Evolutionary conservation across 2,113 vertebrate species (phyloP), one percentile per base, ranked within the genome.

Genomic region (Chloebia gouldiae): DNA sequence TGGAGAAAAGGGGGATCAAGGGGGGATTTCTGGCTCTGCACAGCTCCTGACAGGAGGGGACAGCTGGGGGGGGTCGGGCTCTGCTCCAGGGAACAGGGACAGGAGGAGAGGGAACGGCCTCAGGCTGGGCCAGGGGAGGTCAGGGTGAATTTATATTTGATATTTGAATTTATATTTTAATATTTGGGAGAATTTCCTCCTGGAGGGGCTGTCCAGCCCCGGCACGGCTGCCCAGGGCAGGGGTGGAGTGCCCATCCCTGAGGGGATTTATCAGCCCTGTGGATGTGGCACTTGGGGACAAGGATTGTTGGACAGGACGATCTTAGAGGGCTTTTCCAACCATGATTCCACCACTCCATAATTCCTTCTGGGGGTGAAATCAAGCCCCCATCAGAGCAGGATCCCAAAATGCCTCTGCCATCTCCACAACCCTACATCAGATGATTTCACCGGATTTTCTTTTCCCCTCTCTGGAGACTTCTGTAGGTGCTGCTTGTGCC

Each of bases 351-450:
- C 16, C 27, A 51, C 5, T 37, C 35, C 11, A 0, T 4, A 39
- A 51, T 66, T 53, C 40, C 24, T 49, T 13, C 60, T n/a, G 50
- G 12, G 19, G 24, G 15, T 56, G 24, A 75, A 65, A 56, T 24
- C 50, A 16, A 73, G 4, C 19, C 40, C 23, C 40, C 28, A 8
- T 40, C n/a, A 7, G 33, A 44, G 10, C 44, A 65, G 47, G 31
- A 35, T 50, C 65, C 72, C 21, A 7, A 54, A 49, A 20, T 1
- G 11, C 14, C 24, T 88, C 45, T 40, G 51, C 51, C 44, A 1
- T 23, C 53, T 22, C 39, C 0, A 1, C n/a, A 31, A 25, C 15
- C 33, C 54, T 13, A 3, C 0, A 1, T 6, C 33, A 25, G 35
- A 11, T 25, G 6, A 7, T 27, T 70, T 40, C 1, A 49, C 19